These are phyloP conservation scores for Acipenser ruthenus DNA, from an alignment of 2,797 vertebrate species.

Conservation along the genomic window DNA sequence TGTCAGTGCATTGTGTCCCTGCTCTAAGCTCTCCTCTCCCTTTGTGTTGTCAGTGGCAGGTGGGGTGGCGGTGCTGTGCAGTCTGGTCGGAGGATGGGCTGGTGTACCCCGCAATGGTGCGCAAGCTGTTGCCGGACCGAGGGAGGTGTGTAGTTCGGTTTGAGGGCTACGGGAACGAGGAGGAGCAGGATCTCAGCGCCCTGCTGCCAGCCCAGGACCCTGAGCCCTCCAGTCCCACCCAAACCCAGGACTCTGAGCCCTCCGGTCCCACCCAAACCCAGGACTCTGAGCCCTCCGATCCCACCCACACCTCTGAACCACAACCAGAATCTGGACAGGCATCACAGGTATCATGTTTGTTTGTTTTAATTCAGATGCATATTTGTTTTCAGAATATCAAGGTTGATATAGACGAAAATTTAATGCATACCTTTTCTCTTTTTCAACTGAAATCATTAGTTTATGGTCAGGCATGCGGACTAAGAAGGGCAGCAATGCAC, in stretches of 20 bases:
- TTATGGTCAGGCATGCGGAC: no score
- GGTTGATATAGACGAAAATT: no score
- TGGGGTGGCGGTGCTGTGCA: slow-evolving; percentile 41
- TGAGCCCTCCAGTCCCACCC: no score
- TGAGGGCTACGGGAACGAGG: slow-evolving; percentile 44
- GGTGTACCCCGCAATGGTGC: slow-evolving; percentile 42
- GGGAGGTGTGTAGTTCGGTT: slow-evolving; percentile 34
- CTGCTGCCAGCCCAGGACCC: slow-evolving; percentile 27
- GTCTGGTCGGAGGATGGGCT: slow-evolving; percentile 43
- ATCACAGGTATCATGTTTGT: no score
- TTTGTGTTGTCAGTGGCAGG: slow-evolving; percentile 31
- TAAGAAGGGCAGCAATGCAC: no score
- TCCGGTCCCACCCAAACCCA: background rate
- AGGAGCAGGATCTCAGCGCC: slow-evolving; percentile 35
- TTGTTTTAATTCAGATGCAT: no score
- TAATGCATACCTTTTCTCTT: no score
- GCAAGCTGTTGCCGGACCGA: slow-evolving; percentile 39
- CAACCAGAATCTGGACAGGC: no score
- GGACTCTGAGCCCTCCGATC: background rate
- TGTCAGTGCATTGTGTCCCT: no score
- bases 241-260: background rate
- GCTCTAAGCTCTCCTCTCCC: background rate
- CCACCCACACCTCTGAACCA: no score
- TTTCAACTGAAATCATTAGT: no score
- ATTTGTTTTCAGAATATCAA: no score